Evolutionary conservation across 2,113 vertebrate genomes (phyloP).

Genomic region (Odontesthes bonariensis): DNA sequence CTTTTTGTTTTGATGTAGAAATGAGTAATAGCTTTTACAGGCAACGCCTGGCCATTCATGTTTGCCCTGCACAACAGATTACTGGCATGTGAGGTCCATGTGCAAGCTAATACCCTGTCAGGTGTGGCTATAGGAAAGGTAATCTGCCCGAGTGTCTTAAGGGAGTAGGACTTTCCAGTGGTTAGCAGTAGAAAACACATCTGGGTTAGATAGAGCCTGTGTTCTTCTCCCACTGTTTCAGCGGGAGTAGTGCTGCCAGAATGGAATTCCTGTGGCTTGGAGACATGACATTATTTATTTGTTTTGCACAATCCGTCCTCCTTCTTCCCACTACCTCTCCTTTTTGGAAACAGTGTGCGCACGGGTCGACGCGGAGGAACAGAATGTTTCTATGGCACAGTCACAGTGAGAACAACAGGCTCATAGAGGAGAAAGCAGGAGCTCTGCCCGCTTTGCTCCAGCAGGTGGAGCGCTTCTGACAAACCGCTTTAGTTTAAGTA

Average conservation of each 20-base stretch:
- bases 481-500: conserved; percentile 48
- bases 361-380: conserved; percentile 85
- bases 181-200: conserved; percentile 85
- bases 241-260: conserved; percentile 85
- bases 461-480: conserved; percentile 76
- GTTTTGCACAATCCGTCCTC: conserved; percentile 86
- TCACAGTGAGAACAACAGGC: conserved; percentile 69
- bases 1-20: background rate
- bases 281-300: conserved; percentile 92
- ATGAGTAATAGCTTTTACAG: conserved; percentile 5
- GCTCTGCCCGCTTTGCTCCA: conserved; percentile 63
- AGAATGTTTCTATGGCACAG: conserved; percentile 89
- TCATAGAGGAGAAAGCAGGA: conserved; percentile 55
- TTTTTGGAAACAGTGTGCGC: conserved; percentile 82
- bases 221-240: conserved; percentile 87
- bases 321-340: conserved; percentile 77
- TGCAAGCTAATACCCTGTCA: conserved; percentile 70
- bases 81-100: conserved; percentile 61
- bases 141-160: conserved; percentile 38
- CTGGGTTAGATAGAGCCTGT: conserved; percentile 89
- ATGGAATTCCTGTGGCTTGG: conserved; percentile 92
- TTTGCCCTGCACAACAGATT: conserved; percentile 56
- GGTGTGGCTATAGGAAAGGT: conserved; percentile 67
- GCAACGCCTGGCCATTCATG: conserved; percentile 30
- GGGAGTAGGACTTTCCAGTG: conserved; percentile 71